Conservation (phyloP, 2,113 vertebrate species). For the Oplegnathus fasciatus region DNA sequence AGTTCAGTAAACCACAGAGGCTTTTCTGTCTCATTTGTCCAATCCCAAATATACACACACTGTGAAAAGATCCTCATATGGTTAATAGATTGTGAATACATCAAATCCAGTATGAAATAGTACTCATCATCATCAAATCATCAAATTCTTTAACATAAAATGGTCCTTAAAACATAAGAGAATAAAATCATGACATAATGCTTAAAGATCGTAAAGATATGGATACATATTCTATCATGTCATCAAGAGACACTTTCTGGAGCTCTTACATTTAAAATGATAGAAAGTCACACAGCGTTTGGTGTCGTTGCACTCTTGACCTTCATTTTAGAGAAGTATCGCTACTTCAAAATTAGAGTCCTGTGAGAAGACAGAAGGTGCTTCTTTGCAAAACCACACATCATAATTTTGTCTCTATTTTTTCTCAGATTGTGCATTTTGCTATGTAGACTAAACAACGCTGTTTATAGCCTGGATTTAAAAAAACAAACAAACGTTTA, state of each 20-base stretch:
- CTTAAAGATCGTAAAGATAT: background rate
- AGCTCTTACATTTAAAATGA: background rate
- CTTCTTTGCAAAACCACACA: background rate
- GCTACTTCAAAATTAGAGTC: background rate
- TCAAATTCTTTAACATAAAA: background rate
- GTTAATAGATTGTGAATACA: background rate
- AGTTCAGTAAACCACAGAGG: conserved; percentile 85
- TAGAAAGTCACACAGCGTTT: background rate
- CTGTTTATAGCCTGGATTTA: background rate
- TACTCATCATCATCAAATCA: background rate
- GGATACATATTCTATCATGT: background rate
- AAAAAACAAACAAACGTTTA: background rate
- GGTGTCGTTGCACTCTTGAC: background rate
- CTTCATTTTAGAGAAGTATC: background rate
- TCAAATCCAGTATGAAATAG: background rate
- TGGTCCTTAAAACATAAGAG: background rate
- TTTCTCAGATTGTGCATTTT: background rate
- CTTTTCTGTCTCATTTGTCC: conserved; percentile 85
- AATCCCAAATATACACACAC: conserved; percentile 92
- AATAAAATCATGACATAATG: background rate
- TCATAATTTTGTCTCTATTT: background rate
- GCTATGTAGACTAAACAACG: background rate
- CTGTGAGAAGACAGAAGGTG: background rate
- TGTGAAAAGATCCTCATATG: conserved; percentile 62
- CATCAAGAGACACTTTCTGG: background rate